These are phyloP conservation scores for Halcyon smyrnensis DNA, from an alignment of 2,797 vertebrate genomes.

Conservation along the genomic window DNA sequence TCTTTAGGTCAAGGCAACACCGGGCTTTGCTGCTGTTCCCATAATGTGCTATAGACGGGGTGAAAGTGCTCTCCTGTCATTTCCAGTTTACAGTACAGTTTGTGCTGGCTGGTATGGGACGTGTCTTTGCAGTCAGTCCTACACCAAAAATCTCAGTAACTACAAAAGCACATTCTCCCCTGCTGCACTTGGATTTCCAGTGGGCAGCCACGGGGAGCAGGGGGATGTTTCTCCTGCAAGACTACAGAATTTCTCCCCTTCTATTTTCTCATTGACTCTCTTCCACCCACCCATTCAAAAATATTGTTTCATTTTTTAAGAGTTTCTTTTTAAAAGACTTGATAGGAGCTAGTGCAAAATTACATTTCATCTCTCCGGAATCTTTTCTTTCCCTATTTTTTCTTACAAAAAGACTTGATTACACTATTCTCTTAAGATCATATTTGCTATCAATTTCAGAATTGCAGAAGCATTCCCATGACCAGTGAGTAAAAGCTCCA, in stretches of 20 bases:
- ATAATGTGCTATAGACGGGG: conserved; percentile 14
- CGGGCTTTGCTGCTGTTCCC: conserved; percentile 49
- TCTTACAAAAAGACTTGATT: background rate
- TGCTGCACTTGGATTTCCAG: background rate
- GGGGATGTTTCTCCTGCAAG: background rate
- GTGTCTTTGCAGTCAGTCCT: background rate
- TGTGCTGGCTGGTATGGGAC: conserved; percentile 45
- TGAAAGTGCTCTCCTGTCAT: conserved; percentile 36
- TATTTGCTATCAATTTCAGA: background rate
- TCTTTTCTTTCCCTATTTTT: background rate
- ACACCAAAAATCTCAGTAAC: background rate
- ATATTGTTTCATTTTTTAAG: background rate
- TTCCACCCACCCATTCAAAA: background rate
- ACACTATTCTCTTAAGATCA: background rate
- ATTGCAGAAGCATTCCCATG: background rate
- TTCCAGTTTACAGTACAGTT: conserved; percentile 50
- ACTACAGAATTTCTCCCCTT: background rate
- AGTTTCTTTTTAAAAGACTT: background rate
- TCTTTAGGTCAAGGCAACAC: conserved; percentile 73
- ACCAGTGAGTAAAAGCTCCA: background rate
- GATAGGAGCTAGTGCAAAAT: background rate
- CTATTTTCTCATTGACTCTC: background rate
- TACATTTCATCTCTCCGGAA: background rate
- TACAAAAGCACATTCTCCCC: background rate
- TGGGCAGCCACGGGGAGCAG: background rate